These are phyloP conservation scores for Zygothrica quintamaculata DNA, from an alignment of 2,888 invertebrate species.

Conservation along the genomic window DNA sequence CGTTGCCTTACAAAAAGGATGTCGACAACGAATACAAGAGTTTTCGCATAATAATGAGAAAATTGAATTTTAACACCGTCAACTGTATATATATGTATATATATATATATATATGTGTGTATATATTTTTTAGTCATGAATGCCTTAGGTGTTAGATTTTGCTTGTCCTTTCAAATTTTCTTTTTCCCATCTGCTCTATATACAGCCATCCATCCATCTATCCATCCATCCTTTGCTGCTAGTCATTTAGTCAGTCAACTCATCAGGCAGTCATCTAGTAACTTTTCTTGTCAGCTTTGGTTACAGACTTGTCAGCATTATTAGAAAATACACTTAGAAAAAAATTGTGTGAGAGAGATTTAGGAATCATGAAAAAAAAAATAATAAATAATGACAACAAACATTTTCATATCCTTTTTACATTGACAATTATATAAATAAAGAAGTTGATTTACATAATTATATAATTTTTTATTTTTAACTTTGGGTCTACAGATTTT, in stretches of 20 bases:
- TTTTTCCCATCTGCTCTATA: too few relatives aligned
- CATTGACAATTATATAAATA: too few relatives aligned
- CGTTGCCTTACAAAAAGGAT: conserved; percentile 17
- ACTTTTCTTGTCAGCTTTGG: conserved; percentile 43
- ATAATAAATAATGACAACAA: too few relatives aligned
- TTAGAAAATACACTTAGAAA: not conserved
- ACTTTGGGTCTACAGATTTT: too few relatives aligned
- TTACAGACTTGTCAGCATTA: conserved; percentile 18
- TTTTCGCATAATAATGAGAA: conserved; percentile 63
- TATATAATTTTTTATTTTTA: too few relatives aligned
- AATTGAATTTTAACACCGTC: conserved; percentile 79
- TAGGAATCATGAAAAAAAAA: too few relatives aligned
- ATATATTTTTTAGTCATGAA: too few relatives aligned
- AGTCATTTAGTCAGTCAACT: conserved; percentile 15
- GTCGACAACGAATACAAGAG: conserved; percentile 1
- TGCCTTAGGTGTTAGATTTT: conserved; percentile 25
- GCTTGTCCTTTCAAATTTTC: not conserved
- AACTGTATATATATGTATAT: conserved; percentile 40
- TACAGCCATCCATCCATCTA: not conserved
- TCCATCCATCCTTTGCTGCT: not conserved
- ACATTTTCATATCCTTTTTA: not conserved
- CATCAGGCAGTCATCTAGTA: conserved; percentile 33
- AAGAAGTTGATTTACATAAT: too few relatives aligned
- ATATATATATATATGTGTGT: too few relatives aligned
- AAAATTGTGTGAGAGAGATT: not conserved